Evolutionary conservation across 2,888 invertebrate species (phyloP), one percentile per base, ranked within the genome.

Genomic region (Cheilosia soror): DNA sequence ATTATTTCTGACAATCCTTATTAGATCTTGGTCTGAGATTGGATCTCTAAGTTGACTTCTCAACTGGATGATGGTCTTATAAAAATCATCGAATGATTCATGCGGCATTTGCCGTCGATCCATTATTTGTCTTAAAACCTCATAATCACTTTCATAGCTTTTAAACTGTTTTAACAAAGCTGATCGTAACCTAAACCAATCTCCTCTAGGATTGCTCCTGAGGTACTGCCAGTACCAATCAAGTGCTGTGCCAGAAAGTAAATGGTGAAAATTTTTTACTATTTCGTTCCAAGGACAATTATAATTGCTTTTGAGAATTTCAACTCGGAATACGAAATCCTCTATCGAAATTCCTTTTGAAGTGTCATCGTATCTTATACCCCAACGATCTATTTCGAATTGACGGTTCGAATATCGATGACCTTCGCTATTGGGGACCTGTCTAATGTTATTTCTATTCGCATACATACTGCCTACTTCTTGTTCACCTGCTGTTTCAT

Each of bases 151-250:
- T 2, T 66, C 44, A 0, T 0, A 33, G 7, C 31, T 33, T 7
- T 33, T 33, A 7, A 7, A 7, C 7, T 33, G 31, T 33, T 33
- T 33, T 33, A 33, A 33, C 7, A 33, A 33, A 2, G 31, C 31
- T 7, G 31, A 31, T 31, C 31, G 6, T 31, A 31, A 2, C 0
- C 6, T 31, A 6, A 6, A 6, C 31, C 31, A 83, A 27, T 51
- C 66, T n/a, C 20, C 15, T 4, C 25, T 37, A n/a, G 6, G 25
- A 51, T 68, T 60, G 0, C 51, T 78, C 4, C 44, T 72, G 0
- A 72, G 25, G 5, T 73, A 68, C 1, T 63, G 42, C 73, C 78
- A 78, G 20, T 77, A 83, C 73, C 73, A 68, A 20, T 83, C 68
- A 13, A 15, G 37, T 4, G 72, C 77, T 7, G 44, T 27, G 1